phyloP scores from a whole-genome alignment of 1,140 invertebrate species.

The Cardiocondyla obscurior region DNA sequence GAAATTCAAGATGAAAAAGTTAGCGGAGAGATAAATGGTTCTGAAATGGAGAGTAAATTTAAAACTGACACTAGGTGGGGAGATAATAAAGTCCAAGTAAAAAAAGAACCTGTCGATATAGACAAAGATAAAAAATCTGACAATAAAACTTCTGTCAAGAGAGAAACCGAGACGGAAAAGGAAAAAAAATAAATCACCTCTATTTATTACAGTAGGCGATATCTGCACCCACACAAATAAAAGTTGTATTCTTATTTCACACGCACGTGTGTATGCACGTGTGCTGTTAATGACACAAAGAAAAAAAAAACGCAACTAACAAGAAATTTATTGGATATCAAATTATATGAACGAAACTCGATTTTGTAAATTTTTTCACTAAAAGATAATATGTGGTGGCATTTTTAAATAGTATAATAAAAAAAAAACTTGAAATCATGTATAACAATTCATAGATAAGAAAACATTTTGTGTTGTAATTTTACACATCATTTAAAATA shows the following conservation, averaged over 20 bases:
- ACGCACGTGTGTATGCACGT: neutral
- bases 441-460: neutral
- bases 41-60: constrained; percentile 79
- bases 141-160: constrained; percentile 78
- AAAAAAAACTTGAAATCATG: constrained; percentile 44
- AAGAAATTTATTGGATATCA: constrained; percentile 32
- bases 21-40: constrained; percentile 79
- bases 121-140: constrained; percentile 82
- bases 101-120: constrained; percentile 75
- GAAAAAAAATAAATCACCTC: constrained; percentile 76
- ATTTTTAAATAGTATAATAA: constrained; percentile 55
- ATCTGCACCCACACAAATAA: constrained; percentile 30
- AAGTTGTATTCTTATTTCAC: constrained; percentile 29
- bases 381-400: constrained; percentile 51
- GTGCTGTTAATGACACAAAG: constrained; percentile 15
- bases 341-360: constrained; percentile 56
- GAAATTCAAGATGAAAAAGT: constrained; percentile 82
- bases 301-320: constrained; percentile 5
- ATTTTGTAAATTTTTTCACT: constrained; percentile 71
- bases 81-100: constrained; percentile 78
- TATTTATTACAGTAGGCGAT: constrained; percentile 46
- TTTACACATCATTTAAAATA: constrained; percentile 35
- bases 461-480: constrained; percentile 5
- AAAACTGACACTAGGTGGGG: constrained; percentile 83
- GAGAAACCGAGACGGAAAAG: constrained; percentile 78